Conservation (phyloP, 1,140 invertebrate genomes). For the Conopomorpha cramerella region DNA sequence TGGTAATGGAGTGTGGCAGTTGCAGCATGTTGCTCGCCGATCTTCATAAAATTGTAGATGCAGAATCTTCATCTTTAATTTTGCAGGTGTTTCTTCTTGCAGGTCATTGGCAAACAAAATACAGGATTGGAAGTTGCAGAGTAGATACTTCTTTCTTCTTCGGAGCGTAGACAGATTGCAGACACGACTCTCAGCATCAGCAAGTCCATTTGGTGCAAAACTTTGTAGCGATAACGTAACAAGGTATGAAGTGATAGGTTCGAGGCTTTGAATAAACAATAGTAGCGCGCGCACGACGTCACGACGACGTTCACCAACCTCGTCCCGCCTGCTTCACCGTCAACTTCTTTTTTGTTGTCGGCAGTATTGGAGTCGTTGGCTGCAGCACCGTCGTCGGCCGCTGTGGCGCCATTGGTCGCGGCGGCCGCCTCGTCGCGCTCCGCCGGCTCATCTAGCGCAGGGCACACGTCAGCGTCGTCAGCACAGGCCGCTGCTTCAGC, state of each 20-base stretch:
- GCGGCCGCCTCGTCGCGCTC: conserved; percentile 20
- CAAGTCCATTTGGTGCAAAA: conserved; percentile 41
- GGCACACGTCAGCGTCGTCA: conserved; percentile 27
- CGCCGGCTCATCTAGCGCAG: conserved; percentile 28
- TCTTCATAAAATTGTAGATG: too few species aligned
- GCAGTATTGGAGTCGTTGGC: conserved; percentile 16
- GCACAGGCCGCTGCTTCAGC: conserved; percentile 38
- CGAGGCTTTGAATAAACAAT: conserved; percentile 32
- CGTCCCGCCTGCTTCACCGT: conserved; percentile 38
- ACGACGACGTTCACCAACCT: conserved; percentile 48
- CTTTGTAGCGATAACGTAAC: conserved; percentile 48
- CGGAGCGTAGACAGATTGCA: too few species aligned
- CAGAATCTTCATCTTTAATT: too few species aligned
- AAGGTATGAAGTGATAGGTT: conserved; percentile 16
- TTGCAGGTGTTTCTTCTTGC: too few species aligned
- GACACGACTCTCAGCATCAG: too few species aligned
- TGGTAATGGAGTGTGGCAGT: neutral
- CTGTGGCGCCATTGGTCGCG: conserved; percentile 18
- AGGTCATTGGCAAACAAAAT: too few species aligned
- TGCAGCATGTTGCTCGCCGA: too few species aligned
- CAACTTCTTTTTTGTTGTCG: conserved; percentile 35
- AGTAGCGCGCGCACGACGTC: conserved; percentile 34
- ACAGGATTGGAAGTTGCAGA: too few species aligned
- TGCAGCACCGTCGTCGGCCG: conserved; percentile 17
- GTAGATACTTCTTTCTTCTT: too few species aligned